Base-by-base conservation (phyloP, 2,797 vertebrate genomes). In the Tachyglossus aculeatus region DNA sequence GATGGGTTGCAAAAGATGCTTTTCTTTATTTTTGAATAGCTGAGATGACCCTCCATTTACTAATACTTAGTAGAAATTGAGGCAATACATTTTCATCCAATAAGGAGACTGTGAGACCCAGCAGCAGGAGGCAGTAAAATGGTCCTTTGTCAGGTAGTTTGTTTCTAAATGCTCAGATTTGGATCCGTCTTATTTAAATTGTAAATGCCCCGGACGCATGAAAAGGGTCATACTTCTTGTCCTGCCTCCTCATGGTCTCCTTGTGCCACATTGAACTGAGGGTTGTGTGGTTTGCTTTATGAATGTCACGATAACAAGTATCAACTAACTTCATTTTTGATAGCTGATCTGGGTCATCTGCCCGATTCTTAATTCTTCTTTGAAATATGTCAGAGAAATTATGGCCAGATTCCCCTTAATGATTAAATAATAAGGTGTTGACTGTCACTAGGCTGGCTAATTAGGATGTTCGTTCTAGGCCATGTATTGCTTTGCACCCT, bases 391-490 rank as follows among this genome's bases (percentile, higher is more conserved):
- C 68, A 63, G 56, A 61, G 67, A 80, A 84, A 78, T 81, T 78
- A 72, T 74, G 73, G 50, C 74, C 54, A 61, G 52, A 77, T 76
- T 84, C 33, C 70, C 69, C 81, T 61, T 84, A 82, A 88, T 90
- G 86, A 88, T 75, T 86, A 83, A 84, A 63, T 90, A 86, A 88
- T 80, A 84, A 86, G 81, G 83, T 85, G 88, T 82, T 88, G 85
- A 88, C 88, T 87, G 85, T 82, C 86, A 82, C 67, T 41, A 69
- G 55, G 74, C 53, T 47, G 54, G 76, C 62, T 90, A 85, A 88
- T 86, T 84, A 79, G 85, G 78, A 71, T 83, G 82, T 80, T 67
- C 72, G 34, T 79, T 63, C 71, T 70, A 58, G 12, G 62, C 37
- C 59, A 39, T 75, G 83, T 82, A 64, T 68, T 80, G 57, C 33